A percentile compares a stretch with the other conserved stretches of the same genome.
Conservation (phyloP, 2,888 invertebrate species). For the Dasypolia templi region DNA sequence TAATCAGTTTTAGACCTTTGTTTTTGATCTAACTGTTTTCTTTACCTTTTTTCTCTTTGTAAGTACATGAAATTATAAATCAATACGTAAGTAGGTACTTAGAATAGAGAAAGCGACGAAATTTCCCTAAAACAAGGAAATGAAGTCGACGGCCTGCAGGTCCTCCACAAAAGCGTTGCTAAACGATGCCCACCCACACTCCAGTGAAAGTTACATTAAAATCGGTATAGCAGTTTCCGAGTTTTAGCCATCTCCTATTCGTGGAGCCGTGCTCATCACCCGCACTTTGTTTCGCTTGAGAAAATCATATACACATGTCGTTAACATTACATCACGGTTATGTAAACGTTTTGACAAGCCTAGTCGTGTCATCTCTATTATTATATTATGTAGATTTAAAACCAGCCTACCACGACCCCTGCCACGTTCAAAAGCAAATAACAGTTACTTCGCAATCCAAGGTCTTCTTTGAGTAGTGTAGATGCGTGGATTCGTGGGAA, state of each 20-base stretch:
- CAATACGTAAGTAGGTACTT: not conserved
- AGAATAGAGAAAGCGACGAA: conserved; percentile 12
- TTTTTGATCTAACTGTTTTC: too few relatives aligned
- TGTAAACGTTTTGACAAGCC: conserved; percentile 82
- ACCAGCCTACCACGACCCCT: conserved; percentile 69
- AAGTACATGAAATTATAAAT: not conserved
- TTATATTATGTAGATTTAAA: conserved; percentile 68
- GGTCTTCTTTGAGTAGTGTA: conserved; percentile 58
- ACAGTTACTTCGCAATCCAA: conserved; percentile 32
- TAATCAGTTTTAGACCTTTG: too few relatives aligned
- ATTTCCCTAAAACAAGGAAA: conserved; percentile 17
- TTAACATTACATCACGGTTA: conserved; percentile 76
- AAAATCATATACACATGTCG: conserved; percentile 61
- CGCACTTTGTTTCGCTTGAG: conserved; percentile 58
- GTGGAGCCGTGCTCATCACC: conserved; percentile 25
- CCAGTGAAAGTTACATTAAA: conserved; percentile 54
- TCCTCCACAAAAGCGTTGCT: conserved; percentile 35
- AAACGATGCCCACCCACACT: conserved; percentile 46
- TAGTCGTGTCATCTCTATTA: conserved; percentile 81
- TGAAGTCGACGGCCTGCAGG: not conserved
- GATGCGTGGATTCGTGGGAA: conserved; percentile 74
- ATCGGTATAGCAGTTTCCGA: conserved; percentile 40
- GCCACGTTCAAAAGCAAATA: conserved; percentile 11
- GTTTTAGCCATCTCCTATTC: conserved; percentile 45
- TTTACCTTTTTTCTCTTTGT: not conserved